A percentile compares a stretch with the other conserved stretches of the same genome.
phyloP scores from a whole-genome alignment of 2,113 vertebrate species.

The Meleagris gallopavo region DNA sequence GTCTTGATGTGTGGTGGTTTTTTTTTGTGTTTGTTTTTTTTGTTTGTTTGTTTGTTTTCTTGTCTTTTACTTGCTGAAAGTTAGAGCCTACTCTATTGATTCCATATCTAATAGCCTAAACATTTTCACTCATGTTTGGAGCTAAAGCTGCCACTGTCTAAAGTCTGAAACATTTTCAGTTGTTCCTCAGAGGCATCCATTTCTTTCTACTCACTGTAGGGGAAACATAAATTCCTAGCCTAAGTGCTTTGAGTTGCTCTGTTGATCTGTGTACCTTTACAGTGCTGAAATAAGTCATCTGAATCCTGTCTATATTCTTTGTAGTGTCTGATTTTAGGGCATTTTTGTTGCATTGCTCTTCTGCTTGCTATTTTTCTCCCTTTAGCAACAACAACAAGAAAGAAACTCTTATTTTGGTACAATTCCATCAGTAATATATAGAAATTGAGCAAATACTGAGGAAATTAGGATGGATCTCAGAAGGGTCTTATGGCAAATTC shows the following conservation, averaged over 20 bases:
- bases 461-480: conserved; percentile 44
- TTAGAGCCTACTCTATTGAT: neutral
- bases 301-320: neutral
- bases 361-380: neutral
- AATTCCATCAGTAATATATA: neutral
- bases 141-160: neutral
- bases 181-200: neutral
- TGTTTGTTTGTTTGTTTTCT: neutral
- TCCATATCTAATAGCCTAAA: neutral
- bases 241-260: neutral
- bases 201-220: neutral
- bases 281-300: neutral
- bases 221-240: neutral
- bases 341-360: conserved; percentile 7
- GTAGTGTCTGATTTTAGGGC: conserved; percentile 23
- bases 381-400: neutral
- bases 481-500: conserved; percentile 17
- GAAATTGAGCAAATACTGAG: conserved; percentile 29
- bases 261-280: neutral
- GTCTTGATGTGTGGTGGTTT: neutral
- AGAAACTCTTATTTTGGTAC: conserved; percentile 11
- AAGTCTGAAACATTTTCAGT: neutral
- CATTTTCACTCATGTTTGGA: neutral
- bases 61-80: neutral
- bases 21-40: neutral